These are phyloP conservation scores for Magallana gigas DNA, from an alignment of 1,140 invertebrate genomes.

Conservation along the genomic window DNA sequence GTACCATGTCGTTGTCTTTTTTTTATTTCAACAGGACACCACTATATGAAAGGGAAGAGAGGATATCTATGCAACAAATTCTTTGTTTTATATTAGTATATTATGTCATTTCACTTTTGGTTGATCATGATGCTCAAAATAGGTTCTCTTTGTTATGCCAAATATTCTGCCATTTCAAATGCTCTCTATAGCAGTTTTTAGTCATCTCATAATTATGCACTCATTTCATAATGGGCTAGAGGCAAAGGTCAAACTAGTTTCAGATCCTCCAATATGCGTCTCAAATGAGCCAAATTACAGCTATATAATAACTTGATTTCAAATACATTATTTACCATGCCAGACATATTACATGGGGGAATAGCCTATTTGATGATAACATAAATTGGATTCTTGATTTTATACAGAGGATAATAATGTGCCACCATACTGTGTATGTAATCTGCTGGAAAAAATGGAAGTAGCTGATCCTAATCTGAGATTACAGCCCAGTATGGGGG, in stretches of 20 bases:
- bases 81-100: constrained; percentile 32
- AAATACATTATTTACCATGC: constrained; percentile 34
- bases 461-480: constrained; percentile 22
- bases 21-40: constrained; percentile 18
- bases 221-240: constrained; percentile 32
- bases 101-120: constrained; percentile 34
- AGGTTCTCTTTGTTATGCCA: constrained; percentile 31
- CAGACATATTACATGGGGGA: constrained; percentile 31
- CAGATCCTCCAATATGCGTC: constrained; percentile 15
- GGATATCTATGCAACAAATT: constrained; percentile 32
- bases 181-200: constrained; percentile 32
- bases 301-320: not conserved
- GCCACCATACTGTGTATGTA: constrained; percentile 1
- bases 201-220: constrained; percentile 25
- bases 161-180: constrained; percentile 34
- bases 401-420: constrained; percentile 25
- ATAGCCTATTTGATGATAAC: constrained; percentile 27
- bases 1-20: not conserved
- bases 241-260: constrained; percentile 29
- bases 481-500: constrained; percentile 23
- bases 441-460: not conserved
- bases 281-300: constrained; percentile 22
- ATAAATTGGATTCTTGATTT: constrained; percentile 28
- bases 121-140: constrained; percentile 33
- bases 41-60: constrained; percentile 30